Base-by-base conservation (phyloP, 2,797 vertebrate genomes). In the Phataginus tricuspis region DNA sequence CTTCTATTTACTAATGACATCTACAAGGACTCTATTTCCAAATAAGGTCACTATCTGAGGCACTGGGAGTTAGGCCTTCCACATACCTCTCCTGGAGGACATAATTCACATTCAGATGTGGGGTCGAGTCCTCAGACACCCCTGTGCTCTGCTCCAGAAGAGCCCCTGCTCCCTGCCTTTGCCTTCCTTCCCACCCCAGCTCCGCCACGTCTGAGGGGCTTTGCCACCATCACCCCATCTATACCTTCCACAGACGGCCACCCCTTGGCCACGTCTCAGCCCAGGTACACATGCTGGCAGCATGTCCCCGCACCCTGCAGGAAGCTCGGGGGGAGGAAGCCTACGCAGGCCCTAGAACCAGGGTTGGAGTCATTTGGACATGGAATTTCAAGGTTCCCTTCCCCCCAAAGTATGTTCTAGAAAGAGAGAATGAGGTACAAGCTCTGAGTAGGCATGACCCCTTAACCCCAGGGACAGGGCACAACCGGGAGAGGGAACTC, bases 221-320 rank as follows among this genome's bases (percentile, higher is more conserved):
- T 37, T 9, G 23, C 16, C 61, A 31, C 15, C 61, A 31, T 14
- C 7, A 5, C 63, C 61, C 90, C 10, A 1, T 25, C 39, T 23
- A 16, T 18, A 57, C 25, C 7, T 29, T 34, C 85, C 63, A 3
- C 49, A 31, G 18, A 29, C 4, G 5, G 12, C 55, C 29, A 23
- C 21, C 11, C 19, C 31, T 49, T 8, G 18, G n/a, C 19, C 3
- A 3, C 11, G 5, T 59, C 34, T 57, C 23, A 1, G 69, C 69
- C 37, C 21, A 25, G 72, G 15, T 10, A 18, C 49, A 9, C n/a
- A 9, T 4, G 0, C 49, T 0, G 12, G 14, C 57, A 42, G 14
- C 25, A 49, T 7, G 21, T 34, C 45, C 45, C 45, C 45, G 11
- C 45, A 45, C 45, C 10, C 45, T 11, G 10, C 45, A 45, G 45